Evolutionary conservation across 2,113 vertebrate genomes (phyloP).

Genomic region (Rostratula benghalensis): DNA sequence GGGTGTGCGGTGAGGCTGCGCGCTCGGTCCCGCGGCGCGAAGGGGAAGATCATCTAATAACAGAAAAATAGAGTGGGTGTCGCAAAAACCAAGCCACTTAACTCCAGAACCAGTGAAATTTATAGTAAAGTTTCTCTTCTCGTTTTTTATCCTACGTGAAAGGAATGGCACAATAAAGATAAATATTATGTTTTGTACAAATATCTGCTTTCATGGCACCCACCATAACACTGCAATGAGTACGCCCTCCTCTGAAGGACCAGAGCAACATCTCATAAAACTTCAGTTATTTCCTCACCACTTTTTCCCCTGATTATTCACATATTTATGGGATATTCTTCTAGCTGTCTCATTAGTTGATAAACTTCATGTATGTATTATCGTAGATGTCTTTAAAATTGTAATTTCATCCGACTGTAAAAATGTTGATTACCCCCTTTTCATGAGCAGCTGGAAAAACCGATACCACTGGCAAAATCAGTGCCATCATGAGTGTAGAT

Average conservation of each 20-base stretch:
- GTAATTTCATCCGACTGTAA: background rate
- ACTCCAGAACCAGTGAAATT: background rate
- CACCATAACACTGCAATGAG: background rate
- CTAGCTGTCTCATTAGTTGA: background rate
- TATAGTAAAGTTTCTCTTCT: background rate
- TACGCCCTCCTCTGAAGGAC: background rate
- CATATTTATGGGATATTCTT: background rate
- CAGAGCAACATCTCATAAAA: background rate
- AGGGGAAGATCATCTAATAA: background rate
- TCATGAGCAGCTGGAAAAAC: background rate
- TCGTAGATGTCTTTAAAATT: background rate
- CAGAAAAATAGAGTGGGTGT: slow-evolving; percentile 22
- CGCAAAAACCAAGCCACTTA: background rate
- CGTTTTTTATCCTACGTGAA: background rate
- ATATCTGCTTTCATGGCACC: background rate
- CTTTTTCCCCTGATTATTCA: background rate
- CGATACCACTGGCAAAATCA: background rate
- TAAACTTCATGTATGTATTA: background rate
- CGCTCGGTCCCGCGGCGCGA: background rate
- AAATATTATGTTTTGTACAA: background rate
- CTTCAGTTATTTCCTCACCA: background rate
- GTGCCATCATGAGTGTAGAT: background rate
- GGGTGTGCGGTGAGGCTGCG: background rate
- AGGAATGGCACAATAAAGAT: background rate
- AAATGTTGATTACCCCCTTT: background rate